Conservation (phyloP, 2,888 invertebrate genomes). For the Habroteleia sp. region DNA sequence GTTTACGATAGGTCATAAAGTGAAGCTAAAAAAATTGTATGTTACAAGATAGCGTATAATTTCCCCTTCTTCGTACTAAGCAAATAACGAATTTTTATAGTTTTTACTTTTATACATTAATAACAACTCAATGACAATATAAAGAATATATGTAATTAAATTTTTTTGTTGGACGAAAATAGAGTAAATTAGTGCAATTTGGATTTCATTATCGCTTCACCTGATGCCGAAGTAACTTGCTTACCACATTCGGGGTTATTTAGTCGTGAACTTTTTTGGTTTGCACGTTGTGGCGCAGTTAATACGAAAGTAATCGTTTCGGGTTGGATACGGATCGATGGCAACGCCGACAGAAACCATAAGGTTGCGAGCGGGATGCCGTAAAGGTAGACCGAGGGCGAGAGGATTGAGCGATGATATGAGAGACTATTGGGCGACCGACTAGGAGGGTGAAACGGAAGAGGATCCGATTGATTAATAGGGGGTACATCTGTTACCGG, state of each 20-base stretch:
- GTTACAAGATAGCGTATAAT: no score
- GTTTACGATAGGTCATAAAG: no score
- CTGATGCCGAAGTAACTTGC: conserved; percentile 8
- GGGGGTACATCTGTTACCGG: conserved; percentile 80
- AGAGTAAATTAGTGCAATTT: conserved; percentile 8
- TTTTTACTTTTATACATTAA: no score
- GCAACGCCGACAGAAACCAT: conserved; percentile 60
- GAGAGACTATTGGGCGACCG: conserved; percentile 68
- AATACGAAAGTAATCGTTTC: conserved; percentile 60
- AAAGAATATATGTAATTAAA: no score
- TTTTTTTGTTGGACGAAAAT: no score
- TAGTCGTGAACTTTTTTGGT: conserved; percentile 15
- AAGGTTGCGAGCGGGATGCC: conserved; percentile 63
- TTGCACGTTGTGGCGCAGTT: conserved; percentile 24
- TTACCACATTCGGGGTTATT: conserved; percentile 22
- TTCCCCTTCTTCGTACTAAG: no score
- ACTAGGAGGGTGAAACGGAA: conserved; percentile 66
- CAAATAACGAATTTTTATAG: no score
- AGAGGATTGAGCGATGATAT: conserved; percentile 75
- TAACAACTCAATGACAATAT: no score
- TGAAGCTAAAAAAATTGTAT: no score
- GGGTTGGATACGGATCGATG: conserved; percentile 54
- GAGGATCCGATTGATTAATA: conserved; percentile 79
- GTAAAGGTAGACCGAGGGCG: conserved; percentile 62
- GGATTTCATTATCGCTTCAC: conserved; percentile 13